Evolutionary conservation across 35 echinoderm and acorn worm species (phyloP).

Genomic region (Diadema setosum): DNA sequence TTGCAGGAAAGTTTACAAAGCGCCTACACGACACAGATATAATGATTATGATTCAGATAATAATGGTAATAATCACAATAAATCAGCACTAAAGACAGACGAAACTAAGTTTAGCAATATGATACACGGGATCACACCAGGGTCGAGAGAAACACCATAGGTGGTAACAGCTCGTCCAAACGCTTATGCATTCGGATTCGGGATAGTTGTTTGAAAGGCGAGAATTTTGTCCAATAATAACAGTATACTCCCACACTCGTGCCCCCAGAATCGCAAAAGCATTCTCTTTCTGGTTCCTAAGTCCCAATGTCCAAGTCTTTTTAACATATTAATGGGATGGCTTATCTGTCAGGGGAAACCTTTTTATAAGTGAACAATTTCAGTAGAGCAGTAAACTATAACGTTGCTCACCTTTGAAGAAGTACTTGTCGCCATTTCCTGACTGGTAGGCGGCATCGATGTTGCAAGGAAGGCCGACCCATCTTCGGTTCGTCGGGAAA

Average conservation of each 20-base stretch:
- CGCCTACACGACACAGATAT: background rate
- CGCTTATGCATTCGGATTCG: no score
- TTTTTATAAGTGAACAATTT: background rate
- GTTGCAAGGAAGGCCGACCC: background rate
- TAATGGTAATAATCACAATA: background rate
- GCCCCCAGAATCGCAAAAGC: no score
- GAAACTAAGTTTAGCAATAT: background rate
- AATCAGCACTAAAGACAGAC: background rate
- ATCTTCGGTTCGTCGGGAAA: background rate
- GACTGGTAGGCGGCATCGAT: background rate
- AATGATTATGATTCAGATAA: background rate
- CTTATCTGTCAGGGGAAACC: background rate
- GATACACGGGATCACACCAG: no score
- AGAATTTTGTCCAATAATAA: background rate
- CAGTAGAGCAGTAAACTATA: background rate
- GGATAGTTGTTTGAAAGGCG: no score
- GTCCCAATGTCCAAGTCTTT: background rate
- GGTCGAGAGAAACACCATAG: no score
- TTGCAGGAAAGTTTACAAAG: background rate
- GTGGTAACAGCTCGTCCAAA: no score
- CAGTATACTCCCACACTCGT: background rate
- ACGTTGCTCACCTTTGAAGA: background rate
- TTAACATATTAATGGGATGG: background rate
- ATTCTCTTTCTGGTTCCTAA: no score
- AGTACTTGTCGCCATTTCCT: background rate